Evolutionary conservation across 2,888 invertebrate species (phyloP).

Genomic region (Dexiosoma caninum): DNA sequence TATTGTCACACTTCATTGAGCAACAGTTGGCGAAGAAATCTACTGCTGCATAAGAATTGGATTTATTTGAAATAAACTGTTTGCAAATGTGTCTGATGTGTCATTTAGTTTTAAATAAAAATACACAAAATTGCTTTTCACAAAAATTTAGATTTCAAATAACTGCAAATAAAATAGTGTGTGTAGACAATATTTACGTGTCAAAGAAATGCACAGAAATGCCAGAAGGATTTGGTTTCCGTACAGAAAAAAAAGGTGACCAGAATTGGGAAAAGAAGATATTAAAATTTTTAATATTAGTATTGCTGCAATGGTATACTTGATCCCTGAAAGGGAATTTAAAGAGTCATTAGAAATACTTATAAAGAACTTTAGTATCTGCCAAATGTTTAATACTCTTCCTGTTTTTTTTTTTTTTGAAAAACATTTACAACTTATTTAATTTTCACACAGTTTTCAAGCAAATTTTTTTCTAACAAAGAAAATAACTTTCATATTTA

Average conservation of each 20-base stretch:
- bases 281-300: too few relatives aligned
- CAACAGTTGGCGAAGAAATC: conserved; percentile 6
- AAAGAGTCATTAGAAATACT: too few relatives aligned
- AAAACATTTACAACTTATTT: neutral
- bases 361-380: too few relatives aligned
- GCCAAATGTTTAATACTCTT: too few relatives aligned
- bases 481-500: conserved; percentile 40
- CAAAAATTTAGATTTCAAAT: neutral
- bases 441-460: neutral
- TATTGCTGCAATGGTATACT: too few relatives aligned
- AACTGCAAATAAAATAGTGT: too few relatives aligned
- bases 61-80: conserved; percentile 46
- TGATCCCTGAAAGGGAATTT: too few relatives aligned
- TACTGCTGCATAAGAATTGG: neutral
- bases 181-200: neutral
- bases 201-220: neutral
- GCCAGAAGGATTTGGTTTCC: neutral
- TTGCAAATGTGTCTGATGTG: conserved; percentile 47
- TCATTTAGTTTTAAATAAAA: conserved; percentile 36
- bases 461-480: neutral
- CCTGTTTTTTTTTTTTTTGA: too few relatives aligned
- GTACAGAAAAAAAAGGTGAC: neutral
- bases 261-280: neutral
- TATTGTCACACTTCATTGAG: conserved; percentile 4
- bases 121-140: conserved; percentile 18